Conservation (phyloP, 2,797 vertebrate genomes). For the Babyrousa celebensis region DNA sequence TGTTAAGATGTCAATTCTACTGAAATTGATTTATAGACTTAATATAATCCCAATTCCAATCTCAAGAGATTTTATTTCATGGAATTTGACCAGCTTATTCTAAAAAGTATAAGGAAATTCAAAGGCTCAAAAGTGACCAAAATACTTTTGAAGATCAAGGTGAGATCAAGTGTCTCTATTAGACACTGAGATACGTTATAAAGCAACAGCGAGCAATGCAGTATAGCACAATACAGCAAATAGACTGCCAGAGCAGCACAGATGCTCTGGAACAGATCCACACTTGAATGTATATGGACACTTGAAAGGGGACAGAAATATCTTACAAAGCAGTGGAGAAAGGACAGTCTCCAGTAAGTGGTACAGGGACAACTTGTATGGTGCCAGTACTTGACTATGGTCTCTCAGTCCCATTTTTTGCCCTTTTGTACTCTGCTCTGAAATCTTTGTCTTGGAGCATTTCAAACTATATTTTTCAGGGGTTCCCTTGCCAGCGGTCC, state of each 20-base stretch:
- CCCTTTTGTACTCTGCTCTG: not conserved
- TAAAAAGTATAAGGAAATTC: too few species aligned
- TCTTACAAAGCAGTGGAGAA: too few species aligned
- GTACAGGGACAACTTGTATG: not conserved
- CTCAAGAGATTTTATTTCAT: not conserved
- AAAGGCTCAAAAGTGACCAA: not conserved
- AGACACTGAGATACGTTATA: not conserved
- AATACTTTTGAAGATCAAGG: not conserved
- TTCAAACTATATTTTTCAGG: not conserved
- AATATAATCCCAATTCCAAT: not conserved
- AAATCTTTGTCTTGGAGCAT: not conserved
- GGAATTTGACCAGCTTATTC: not conserved
- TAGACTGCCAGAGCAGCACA: not conserved
- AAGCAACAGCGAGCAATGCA: not conserved
- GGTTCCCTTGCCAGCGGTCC: not conserved
- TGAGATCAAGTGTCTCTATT: not conserved
- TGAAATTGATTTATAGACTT: not conserved
- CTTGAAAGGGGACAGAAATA: too few species aligned
- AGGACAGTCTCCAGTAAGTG: too few species aligned
- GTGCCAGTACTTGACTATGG: not conserved
- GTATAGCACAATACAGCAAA: too few species aligned
- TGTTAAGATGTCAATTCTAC: not conserved
- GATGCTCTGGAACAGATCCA: not conserved
- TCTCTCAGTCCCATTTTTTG: not conserved
- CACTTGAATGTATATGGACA: too few species aligned